These are phyloP conservation scores for Phthorimaea operculella DNA, from an alignment of 1,140 invertebrate species.

Conservation along the genomic window DNA sequence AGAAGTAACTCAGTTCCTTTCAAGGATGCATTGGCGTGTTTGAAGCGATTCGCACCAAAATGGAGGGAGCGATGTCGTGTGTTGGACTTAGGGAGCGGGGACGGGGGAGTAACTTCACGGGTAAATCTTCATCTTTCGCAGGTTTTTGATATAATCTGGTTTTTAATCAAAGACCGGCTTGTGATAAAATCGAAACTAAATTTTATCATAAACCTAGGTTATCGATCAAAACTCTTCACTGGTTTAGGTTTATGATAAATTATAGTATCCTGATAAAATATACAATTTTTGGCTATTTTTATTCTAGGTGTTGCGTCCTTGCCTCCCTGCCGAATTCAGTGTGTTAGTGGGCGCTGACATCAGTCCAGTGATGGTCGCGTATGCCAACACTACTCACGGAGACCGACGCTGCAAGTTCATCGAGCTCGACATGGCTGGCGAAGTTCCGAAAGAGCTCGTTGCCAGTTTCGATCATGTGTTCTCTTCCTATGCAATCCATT, in stretches of 20 bases:
- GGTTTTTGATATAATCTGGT: no score
- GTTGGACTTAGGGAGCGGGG: conserved; percentile 85
- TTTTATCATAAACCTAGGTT: no score
- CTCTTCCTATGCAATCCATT: conserved; percentile 86
- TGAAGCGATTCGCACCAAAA: conserved; percentile 56
- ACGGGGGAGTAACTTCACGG: conserved; percentile 77
- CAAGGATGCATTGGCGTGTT: conserved; percentile 60
- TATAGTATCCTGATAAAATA: no score
- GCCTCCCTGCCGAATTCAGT: conserved; percentile 68
- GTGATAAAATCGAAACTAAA: no score
- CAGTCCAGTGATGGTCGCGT: conserved; percentile 77
- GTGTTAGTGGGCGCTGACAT: conserved; percentile 74
- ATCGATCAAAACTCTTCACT: no score
- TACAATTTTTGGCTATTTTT: no score
- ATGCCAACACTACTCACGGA: conserved; percentile 69
- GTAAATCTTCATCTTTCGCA: no score
- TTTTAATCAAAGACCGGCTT: no score
- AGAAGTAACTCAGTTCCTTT: no score
- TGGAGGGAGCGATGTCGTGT: conserved; percentile 70
- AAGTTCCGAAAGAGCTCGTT: conserved; percentile 63
- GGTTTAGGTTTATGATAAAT: no score
- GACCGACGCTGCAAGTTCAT: conserved; percentile 69
- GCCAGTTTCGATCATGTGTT: conserved; percentile 77
- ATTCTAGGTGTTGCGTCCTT: conserved; percentile 75
- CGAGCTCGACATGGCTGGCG: conserved; percentile 73